phyloP scores from a whole-genome alignment of 2,888 invertebrate species.

The Papilio protenor region DNA sequence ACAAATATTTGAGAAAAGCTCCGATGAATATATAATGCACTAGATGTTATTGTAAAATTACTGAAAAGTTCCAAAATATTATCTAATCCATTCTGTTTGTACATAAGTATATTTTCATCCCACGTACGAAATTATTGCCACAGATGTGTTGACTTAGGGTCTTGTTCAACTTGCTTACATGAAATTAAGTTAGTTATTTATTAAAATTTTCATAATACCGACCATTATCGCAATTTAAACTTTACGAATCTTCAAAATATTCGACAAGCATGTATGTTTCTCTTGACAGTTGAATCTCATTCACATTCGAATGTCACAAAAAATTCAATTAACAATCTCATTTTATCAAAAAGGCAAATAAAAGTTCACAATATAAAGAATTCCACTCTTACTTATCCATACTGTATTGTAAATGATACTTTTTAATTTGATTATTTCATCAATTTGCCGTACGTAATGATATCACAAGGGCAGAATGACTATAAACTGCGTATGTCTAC shows the following conservation, averaged over 20 bases:
- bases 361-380: background rate
- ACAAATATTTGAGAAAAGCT: too few relatives aligned
- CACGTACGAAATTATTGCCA: background rate
- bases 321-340: background rate
- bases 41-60: background rate
- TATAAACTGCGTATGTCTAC: conserved; percentile 35
- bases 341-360: background rate
- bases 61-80: background rate
- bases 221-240: background rate
- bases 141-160: conserved; percentile 2
- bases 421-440: conserved; percentile 8
- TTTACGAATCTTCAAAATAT: background rate
- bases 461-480: conserved; percentile 30
- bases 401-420: background rate
- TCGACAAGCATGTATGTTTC: background rate
- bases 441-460: conserved; percentile 15
- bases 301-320: background rate
- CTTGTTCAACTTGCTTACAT: too few relatives aligned
- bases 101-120: background rate
- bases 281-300: background rate
- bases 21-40: background rate
- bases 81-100: background rate
- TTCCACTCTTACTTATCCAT: background rate
- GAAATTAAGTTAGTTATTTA: background rate
- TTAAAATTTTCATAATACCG: background rate